Base-by-base conservation (phyloP, 2,888 invertebrate species). In the Serripes groenlandicus region DNA sequence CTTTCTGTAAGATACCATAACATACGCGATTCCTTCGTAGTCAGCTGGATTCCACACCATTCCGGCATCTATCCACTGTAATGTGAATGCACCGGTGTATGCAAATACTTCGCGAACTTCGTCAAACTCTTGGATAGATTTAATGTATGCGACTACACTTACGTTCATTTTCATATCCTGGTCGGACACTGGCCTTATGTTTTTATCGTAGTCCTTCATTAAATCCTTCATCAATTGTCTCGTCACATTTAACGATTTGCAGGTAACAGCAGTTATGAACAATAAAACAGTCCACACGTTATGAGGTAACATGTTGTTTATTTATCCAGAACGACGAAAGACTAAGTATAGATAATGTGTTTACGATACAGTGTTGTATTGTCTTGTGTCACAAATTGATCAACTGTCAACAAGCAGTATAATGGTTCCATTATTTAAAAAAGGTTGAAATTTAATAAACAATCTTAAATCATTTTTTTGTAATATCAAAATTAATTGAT, bases 21-120 rank as follows among this genome's bases (percentile, higher is more conserved):
- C 52, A 18, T 71, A 15, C n/a, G 42, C 15, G 3, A 77, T 28
- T 15, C 62, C 49, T 1, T 77, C 75, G 30, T 85, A 75, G 2
- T 35, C 35, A 0, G 37, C 42, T 28, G 74, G 58, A 26, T 66
- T n/a, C 82, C 82, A 82, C 18, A 60, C 54, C 74, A 85, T 76
- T 15, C 37, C 68, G 0, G 52, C 64, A 56, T 85, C 85, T 3
- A 49, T 30, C 85, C 85, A 85, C 7, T 21, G 23, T 21, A 75
- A 3, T 11, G 26, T 18, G 15, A 82, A 37, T 5, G 69, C 78
- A 0, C 70, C 79, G 1, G 68, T 64, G 9, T 62, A 58, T 5
- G 77, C 58, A 42, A 85, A 54, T 60, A 74, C 70, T 28, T 79
- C 85, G 21, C 56, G 28, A 5, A 79, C 72, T 37, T 85, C 85